A percentile compares a stretch with the other conserved stretches of the same genome.
Conservation (phyloP, 1,140 invertebrate genomes). For the Drosophila tani region DNA sequence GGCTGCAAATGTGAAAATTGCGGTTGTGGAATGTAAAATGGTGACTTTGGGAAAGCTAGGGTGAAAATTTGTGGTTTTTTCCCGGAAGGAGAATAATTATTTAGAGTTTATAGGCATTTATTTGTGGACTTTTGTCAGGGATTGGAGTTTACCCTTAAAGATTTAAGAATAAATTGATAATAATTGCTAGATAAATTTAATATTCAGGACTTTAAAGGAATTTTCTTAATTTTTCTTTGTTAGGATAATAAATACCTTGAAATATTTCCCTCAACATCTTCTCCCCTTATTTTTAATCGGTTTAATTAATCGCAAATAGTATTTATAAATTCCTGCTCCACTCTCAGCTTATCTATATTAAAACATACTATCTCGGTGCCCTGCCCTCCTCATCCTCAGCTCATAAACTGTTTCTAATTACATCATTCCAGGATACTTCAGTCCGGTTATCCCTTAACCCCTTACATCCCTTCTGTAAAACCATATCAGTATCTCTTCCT, state of each 20-base stretch:
- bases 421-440: background rate
- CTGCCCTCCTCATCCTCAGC: background rate
- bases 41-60: background rate
- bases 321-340: background rate
- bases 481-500: conserved; percentile 36
- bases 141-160: background rate
- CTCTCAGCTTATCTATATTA: background rate
- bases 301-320: background rate
- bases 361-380: background rate
- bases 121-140: background rate
- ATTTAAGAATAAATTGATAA: too few species aligned
- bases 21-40: conserved; percentile 23
- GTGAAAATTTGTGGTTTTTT: conserved; percentile 2
- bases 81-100: conserved; percentile 3
- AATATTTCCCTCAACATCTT: background rate
- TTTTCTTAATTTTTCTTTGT: too few species aligned
- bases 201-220: background rate
- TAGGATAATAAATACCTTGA: too few species aligned
- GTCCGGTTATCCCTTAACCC: conserved; percentile 1
- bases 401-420: conserved; percentile 25
- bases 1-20: conserved; percentile 21
- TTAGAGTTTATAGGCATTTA: background rate
- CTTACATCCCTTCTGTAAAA: background rate
- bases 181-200: background rate
- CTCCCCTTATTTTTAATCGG: background rate